Conservation (phyloP, 2,888 invertebrate genomes). For the Mycalesis mineus region DNA sequence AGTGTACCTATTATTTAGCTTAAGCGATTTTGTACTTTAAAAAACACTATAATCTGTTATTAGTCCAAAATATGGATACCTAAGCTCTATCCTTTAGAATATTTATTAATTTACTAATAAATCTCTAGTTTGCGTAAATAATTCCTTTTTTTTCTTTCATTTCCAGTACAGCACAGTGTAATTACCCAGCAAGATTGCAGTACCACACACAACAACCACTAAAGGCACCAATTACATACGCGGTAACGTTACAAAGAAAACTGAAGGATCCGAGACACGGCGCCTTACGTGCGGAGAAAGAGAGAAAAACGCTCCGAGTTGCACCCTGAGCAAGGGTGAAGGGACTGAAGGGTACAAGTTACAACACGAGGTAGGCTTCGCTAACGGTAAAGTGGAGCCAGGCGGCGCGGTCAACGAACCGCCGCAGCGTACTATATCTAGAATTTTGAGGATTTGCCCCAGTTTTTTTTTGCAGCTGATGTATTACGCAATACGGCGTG, state of each 20-base stretch:
- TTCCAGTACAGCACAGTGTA: too few relatives aligned
- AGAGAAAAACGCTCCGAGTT: conserved; percentile 25
- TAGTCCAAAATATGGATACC: too few relatives aligned
- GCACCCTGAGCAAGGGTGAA: conserved; percentile 35
- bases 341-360: conserved; percentile 37
- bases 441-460: conserved; percentile 64
- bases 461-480: conserved; percentile 41
- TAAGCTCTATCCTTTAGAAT: too few relatives aligned
- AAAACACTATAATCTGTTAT: too few relatives aligned
- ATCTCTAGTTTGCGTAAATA: too few relatives aligned
- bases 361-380: conserved; percentile 43
- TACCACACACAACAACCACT: too few relatives aligned
- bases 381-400: conserved; percentile 62
- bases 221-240: too few relatives aligned
- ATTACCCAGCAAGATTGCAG: too few relatives aligned
- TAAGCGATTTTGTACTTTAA: too few relatives aligned
- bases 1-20: too few relatives aligned
- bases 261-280: conserved; percentile 1
- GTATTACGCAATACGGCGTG: conserved; percentile 28
- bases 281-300: conserved; percentile 6
- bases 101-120: too few relatives aligned
- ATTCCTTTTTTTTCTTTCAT: too few relatives aligned
- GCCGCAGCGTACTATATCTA: conserved; percentile 56
- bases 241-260: background rate
- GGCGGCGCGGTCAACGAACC: conserved; percentile 67